Evolutionary conservation across 2,797 vertebrate genomes (phyloP).

Genomic region (Tenualosa thibaudeaui): DNA sequence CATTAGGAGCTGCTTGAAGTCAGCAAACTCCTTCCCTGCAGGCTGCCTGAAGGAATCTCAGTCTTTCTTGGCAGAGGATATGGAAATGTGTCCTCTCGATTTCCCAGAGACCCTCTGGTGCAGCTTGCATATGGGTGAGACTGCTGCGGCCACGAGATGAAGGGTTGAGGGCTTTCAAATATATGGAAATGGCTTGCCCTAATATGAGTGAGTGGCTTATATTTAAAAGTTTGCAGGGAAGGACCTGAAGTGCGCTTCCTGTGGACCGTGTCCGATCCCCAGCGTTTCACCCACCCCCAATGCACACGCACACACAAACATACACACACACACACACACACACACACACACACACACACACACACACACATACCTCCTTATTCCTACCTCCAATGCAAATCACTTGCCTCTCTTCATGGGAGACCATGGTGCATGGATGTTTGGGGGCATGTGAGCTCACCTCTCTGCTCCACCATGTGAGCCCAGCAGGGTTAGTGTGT

Average conservation of each 20-base stretch:
- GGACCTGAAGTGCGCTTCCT: neutral
- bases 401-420: conserved; percentile 1
- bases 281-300: neutral
- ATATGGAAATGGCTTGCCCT: conserved; percentile 14
- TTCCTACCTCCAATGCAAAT: neutral
- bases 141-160: neutral
- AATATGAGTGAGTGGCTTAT: conserved; percentile 1
- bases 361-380: neutral
- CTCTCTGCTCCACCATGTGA: neutral
- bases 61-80: conserved; percentile 35
- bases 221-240: conserved; percentile 7
- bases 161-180: neutral
- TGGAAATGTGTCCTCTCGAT: conserved; percentile 45
- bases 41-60: conserved; percentile 52
- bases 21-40: conserved; percentile 40
- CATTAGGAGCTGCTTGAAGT: conserved; percentile 46
- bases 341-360: too few species aligned
- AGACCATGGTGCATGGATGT: neutral
- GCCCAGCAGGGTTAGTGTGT: neutral
- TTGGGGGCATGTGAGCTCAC: neutral
- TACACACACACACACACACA: neutral
- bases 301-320: neutral
- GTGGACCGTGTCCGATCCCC: neutral
- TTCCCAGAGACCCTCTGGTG: conserved; percentile 29
- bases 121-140: neutral